These are phyloP conservation scores for Erebia epiphron DNA, from an alignment of 2,888 invertebrate species.

Conservation along the genomic window DNA sequence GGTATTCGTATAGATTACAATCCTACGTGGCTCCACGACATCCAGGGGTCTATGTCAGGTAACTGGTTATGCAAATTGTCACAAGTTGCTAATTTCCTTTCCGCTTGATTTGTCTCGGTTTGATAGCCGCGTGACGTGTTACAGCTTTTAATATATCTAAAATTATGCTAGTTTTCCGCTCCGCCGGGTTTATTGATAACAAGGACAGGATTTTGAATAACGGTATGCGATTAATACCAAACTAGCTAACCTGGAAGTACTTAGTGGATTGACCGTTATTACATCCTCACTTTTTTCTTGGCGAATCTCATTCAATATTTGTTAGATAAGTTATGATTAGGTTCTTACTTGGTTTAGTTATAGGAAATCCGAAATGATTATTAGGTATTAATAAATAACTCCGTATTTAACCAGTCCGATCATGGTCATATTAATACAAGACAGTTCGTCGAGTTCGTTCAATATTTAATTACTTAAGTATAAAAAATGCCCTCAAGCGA, in stretches of 20 bases:
- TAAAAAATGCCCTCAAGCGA: background rate
- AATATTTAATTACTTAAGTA: background rate
- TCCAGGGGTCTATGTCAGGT: no score
- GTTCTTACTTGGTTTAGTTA: no score
- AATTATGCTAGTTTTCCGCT: background rate
- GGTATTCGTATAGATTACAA: background rate
- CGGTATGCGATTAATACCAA: constrained; percentile 5
- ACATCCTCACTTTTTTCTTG: background rate
- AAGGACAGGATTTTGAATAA: background rate
- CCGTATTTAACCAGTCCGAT: background rate
- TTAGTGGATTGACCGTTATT: background rate
- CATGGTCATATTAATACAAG: background rate
- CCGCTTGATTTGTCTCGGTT: constrained; percentile 1
- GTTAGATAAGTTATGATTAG: background rate
- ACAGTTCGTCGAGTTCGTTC: background rate
- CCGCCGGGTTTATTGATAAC: background rate
- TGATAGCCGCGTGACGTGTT: background rate
- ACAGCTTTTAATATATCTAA: background rate
- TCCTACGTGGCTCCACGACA: background rate
- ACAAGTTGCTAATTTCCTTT: background rate
- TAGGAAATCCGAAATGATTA: no score
- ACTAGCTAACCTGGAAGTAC: background rate
- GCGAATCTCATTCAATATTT: no score
- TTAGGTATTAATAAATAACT: background rate
- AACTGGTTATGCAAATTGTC: constrained; percentile 1